Percentiles rank a stretch among this genome's conserved stretches.
Conservation (phyloP, 2,888 invertebrate genomes). For the Himalopsyche kuldschensis region DNA sequence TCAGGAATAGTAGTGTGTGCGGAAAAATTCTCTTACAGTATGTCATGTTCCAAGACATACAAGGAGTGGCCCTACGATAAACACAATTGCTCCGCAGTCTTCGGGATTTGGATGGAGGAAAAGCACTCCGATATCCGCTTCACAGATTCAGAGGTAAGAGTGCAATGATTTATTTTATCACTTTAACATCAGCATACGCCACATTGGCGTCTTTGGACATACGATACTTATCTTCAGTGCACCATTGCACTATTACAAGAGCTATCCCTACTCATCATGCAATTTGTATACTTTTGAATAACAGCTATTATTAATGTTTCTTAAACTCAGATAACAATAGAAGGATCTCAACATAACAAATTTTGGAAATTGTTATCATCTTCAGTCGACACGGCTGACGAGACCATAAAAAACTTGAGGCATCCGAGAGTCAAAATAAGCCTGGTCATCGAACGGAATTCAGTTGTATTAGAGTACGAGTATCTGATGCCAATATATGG, state of each 20-base stretch:
- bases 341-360: conserved; percentile 47
- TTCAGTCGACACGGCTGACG: neutral
- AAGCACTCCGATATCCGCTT: neutral
- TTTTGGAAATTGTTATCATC: conserved; percentile 59
- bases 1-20: conserved; percentile 66
- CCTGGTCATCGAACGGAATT: neutral
- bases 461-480: neutral
- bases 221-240: too few species aligned
- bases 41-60: conserved; percentile 62
- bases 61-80: conserved; percentile 68
- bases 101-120: conserved; percentile 69
- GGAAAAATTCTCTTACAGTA: conserved; percentile 59
- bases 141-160: neutral
- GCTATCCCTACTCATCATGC: too few species aligned
- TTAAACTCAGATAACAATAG: neutral
- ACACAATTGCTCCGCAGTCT: conserved; percentile 65
- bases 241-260: too few species aligned
- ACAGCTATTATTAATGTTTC: too few species aligned
- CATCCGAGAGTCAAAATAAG: neutral
- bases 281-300: too few species aligned
- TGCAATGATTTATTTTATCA: too few species aligned
- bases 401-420: neutral
- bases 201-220: too few species aligned
- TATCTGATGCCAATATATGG: neutral
- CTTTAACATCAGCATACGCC: too few species aligned